These are phyloP conservation scores for Podargus strigoides DNA, from an alignment of 2,797 vertebrate genomes.

Conservation along the genomic window DNA sequence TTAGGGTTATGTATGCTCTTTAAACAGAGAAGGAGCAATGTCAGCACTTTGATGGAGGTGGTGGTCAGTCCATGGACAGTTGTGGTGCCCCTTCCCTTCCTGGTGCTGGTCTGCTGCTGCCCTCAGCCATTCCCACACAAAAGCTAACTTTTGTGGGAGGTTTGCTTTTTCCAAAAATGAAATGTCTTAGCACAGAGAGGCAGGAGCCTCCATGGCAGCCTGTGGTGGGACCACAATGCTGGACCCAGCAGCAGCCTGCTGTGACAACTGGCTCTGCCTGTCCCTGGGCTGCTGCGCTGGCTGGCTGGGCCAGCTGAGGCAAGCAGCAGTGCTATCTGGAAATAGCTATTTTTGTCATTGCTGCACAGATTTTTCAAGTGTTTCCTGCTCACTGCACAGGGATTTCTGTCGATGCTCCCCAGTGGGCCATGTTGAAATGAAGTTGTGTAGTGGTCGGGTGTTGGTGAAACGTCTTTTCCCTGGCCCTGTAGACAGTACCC, in stretches of 20 bases:
- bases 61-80: rapidly evolving
- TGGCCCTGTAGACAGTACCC: rapidly evolving
- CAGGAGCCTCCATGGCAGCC: neutral
- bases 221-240: rapidly evolving
- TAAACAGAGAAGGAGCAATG: neutral
- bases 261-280: neutral
- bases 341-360: neutral
- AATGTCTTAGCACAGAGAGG: neutral
- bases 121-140: neutral
- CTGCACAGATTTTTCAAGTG: neutral
- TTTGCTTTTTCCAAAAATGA: neutral
- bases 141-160: neutral
- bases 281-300: neutral
- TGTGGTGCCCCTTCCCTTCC: neutral
- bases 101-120: neutral
- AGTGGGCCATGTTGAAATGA: rapidly evolving
- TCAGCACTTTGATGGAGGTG: neutral
- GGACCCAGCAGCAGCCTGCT: neutral
- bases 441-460: neutral
- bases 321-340: neutral
- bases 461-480: neutral
- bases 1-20: neutral
- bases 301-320: neutral
- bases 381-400: rapidly evolving
- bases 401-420: rapidly evolving